phyloP scores from a whole-genome alignment of 2,888 invertebrate genomes.

The Pegoplata infirma region DNA sequence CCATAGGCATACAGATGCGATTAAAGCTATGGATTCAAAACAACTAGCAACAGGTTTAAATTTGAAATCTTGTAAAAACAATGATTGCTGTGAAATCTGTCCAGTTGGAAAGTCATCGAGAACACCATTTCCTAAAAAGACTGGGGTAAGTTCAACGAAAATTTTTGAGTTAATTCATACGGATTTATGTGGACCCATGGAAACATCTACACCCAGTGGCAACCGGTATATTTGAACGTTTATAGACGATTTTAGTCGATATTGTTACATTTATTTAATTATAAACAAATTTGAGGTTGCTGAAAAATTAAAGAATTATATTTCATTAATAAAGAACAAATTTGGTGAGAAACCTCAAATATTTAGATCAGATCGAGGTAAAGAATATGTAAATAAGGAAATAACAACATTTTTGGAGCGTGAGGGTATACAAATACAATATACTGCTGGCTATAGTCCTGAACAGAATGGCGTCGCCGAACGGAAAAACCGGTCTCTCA shows the following conservation, averaged over 20 bases:
- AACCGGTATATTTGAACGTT: background rate
- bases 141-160: background rate
- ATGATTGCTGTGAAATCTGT: background rate
- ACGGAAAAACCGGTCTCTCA: background rate
- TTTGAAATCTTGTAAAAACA: background rate
- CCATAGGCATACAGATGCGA: background rate
- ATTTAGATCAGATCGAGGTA: background rate
- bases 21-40: background rate
- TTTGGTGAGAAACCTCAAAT: background rate
- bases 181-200: background rate
- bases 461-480: background rate
- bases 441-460: background rate
- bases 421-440: background rate
- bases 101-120: background rate
- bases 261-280: background rate
- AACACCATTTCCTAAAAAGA: background rate
- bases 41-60: background rate
- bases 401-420: background rate
- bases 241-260: background rate
- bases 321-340: background rate
- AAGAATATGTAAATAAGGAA: background rate
- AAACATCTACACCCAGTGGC: background rate
- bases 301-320: background rate
- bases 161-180: background rate
- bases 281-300: background rate